phyloP scores from a whole-genome alignment of 1,140 invertebrate species.

The Lutraria rhynchaena region DNA sequence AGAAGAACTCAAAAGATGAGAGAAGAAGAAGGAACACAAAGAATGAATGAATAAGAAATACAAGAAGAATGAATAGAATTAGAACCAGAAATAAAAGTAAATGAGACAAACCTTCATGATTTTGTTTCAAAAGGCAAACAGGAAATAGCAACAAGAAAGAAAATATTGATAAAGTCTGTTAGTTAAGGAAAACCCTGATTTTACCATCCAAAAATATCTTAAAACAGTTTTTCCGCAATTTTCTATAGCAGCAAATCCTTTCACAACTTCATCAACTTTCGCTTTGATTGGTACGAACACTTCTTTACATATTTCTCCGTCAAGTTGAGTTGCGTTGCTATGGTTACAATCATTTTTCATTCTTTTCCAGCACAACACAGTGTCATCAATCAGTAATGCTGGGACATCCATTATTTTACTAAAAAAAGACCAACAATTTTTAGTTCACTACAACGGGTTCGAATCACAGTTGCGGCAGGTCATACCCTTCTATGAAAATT shows the following conservation, averaged over 20 bases:
- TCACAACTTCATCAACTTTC: neutral
- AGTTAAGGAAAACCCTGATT: too few relatives aligned
- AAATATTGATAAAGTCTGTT: too few relatives aligned
- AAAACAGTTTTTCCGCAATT: conserved; percentile 26
- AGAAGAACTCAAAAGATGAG: neutral
- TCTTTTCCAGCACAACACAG: neutral
- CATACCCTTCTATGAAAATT: too few relatives aligned
- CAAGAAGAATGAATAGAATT: too few relatives aligned
- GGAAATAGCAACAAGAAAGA: too few relatives aligned
- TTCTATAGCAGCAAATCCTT: neutral
- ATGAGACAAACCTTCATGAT: too few relatives aligned
- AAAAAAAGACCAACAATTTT: too few relatives aligned
- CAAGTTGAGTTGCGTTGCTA: neutral
- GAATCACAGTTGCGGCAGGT: too few relatives aligned
- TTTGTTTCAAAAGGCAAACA: too few relatives aligned
- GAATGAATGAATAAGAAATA: neutral
- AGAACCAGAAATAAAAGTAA: too few relatives aligned
- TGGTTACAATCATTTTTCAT: neutral
- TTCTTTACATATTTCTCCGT: conserved; percentile 2
- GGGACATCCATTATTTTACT: conserved; percentile 2
- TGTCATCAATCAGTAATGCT: conserved; percentile 18
- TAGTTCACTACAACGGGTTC: too few relatives aligned
- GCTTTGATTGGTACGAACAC: neutral
- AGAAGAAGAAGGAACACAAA: neutral
- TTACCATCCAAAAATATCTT: conserved; percentile 25